A percentile compares a stretch with the other conserved stretches of the same genome.
Conservation (phyloP, 2,888 invertebrate species). For the Plebejus anna region DNA sequence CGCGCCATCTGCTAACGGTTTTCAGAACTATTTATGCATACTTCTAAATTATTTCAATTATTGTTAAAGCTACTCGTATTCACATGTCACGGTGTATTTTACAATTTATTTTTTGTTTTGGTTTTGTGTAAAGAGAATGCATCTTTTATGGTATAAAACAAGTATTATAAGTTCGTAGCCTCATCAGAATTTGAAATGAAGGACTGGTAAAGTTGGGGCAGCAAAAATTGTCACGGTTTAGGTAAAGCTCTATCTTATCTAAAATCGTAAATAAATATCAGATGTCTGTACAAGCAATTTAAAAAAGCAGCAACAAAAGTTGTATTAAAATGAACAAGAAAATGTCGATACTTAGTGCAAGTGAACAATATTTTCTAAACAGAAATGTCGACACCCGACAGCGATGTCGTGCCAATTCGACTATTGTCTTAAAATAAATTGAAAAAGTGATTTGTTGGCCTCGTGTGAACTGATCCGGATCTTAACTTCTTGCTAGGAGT, state of each 20-base stretch:
- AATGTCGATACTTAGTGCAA: constrained; percentile 15
- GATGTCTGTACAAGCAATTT: neutral
- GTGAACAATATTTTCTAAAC: constrained; percentile 23
- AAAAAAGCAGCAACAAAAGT: neutral
- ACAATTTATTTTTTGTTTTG: neutral
- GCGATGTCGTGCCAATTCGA: constrained; percentile 23
- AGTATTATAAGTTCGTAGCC: neutral
- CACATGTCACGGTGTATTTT: neutral
- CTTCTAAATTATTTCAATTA: constrained; percentile 6
- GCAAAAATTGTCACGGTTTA: neutral
- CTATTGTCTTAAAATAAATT: constrained; percentile 29
- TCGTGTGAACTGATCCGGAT: constrained; percentile 23
- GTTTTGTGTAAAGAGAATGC: neutral
- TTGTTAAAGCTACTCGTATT: neutral
- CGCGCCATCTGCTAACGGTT: constrained; percentile 56
- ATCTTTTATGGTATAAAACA: neutral
- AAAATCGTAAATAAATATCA: neutral
- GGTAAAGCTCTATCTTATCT: neutral
- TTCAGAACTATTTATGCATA: neutral
- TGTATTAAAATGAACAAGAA: constrained; percentile 7
- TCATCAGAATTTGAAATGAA: too few species aligned
- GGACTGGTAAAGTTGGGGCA: neutral
- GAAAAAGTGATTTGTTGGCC: constrained; percentile 26
- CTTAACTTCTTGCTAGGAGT: constrained; percentile 3
- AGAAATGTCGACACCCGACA: constrained; percentile 11